Percentiles rank a stretch among this genome's conserved stretches.
Conservation (phyloP, 1,140 invertebrate species). For the Plectrocnemia conspersa region DNA sequence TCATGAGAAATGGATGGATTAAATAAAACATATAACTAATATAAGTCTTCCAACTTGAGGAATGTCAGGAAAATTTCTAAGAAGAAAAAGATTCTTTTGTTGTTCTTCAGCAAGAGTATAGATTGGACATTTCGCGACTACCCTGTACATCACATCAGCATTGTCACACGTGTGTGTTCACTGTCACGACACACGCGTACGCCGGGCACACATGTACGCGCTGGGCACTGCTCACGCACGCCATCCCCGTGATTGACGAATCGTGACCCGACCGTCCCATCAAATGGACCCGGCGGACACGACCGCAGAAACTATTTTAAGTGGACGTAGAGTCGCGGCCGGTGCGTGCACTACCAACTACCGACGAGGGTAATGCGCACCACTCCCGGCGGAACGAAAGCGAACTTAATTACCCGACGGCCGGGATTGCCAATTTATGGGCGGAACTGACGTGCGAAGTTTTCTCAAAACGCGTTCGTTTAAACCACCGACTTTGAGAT, state of each 20-base stretch:
- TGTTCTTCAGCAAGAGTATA: background rate
- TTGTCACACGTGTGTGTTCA: constrained; percentile 6
- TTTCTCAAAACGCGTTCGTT: too few species aligned
- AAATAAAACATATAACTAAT: too few species aligned
- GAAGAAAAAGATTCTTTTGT: background rate
- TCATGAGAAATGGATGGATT: too few species aligned
- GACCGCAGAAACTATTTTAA: constrained; percentile 27
- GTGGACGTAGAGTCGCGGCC: constrained; percentile 7
- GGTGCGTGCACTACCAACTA: constrained; percentile 1
- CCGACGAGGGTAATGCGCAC: too few species aligned
- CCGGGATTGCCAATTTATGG: too few species aligned
- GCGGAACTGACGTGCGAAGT: too few species aligned
- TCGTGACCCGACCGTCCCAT: constrained; percentile 27
- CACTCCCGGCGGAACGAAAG: too few species aligned
- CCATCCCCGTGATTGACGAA: constrained; percentile 18
- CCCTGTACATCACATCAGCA: background rate
- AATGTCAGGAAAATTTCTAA: too few species aligned
- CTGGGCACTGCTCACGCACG: constrained; percentile 9
- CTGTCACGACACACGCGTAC: constrained; percentile 8
- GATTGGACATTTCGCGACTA: background rate
- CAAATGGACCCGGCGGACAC: constrained; percentile 27
- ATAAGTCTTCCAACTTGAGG: too few species aligned
- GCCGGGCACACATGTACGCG: constrained; percentile 16
- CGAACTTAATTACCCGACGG: too few species aligned
- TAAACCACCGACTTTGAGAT: too few species aligned